Evolutionary conservation across 2,888 invertebrate species (phyloP), one percentile per base, ranked within the genome.

Genomic region (Scelioninae gen. 1): DNA sequence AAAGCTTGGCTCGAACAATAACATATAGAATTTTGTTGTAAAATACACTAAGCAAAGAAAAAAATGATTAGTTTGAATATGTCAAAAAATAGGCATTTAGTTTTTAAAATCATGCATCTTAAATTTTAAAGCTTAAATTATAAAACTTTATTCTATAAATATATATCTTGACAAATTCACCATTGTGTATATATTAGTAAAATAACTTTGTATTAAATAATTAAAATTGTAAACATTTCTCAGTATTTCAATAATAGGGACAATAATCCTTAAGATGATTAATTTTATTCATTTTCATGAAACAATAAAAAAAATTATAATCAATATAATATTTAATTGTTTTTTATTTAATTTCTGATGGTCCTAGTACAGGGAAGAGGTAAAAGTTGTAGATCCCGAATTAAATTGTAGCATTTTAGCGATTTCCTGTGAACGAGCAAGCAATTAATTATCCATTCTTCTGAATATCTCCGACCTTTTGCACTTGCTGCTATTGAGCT

Each of bases 371-470:
- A 38, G 2, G 65, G 51, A 23, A 65, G 29, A 38, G 51, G 65
- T 23, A 65, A 13, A 3, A 65, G 7, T 11, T 65, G 38, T 38
- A n/a, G 10, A 8, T 65, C 38, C 16, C 34, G 13, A 16, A 65
- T 13, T 3, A 65, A 51, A 11, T 65, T 38, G 11, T 38, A 65
- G 11, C 38, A 4, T 38, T 38, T 51, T 16, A 38, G 65, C 10
- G 65, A 65, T 51, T 16, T 49, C 23, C 51, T 23, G 15, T 65
- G 29, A 38, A 65, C 0, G 9, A 62, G 40, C n/a, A 62, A 31
- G 31, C 16, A 45, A 31, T 62, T 23, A 31, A 62, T 11, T 7
- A 62, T 13, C 47, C 62, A 62, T 31, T 62, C 62, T 47, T 62
- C 31, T 16, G 16, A 34, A 11, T 60, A 62, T 31, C 31, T 16